Conservation (phyloP, 2,113 vertebrate genomes). For the Myiagra hebetior region DNA sequence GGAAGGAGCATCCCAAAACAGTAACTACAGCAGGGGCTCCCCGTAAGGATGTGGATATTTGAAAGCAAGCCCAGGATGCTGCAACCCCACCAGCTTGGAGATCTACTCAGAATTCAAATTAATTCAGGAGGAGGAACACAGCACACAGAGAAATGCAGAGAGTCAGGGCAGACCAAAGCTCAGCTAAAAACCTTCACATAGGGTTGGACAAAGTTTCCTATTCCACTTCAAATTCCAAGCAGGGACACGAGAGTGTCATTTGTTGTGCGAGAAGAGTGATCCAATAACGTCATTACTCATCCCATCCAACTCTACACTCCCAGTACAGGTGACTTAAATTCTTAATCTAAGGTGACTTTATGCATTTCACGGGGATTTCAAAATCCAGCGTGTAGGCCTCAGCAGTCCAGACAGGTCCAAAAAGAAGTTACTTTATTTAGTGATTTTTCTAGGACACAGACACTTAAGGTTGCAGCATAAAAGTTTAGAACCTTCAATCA, state of each 20-base stretch:
- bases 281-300: neutral
- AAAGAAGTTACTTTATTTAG: neutral
- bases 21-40: fast-evolving
- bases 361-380: neutral
- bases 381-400: neutral
- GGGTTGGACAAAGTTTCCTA: neutral
- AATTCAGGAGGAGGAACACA: neutral
- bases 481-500: neutral
- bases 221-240: neutral
- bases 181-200: neutral
- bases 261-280: neutral
- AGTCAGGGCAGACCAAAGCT: neutral
- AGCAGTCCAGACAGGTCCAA: neutral
- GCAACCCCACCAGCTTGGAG: neutral
- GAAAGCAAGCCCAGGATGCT: neutral
- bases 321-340: neutral
- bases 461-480: neutral
- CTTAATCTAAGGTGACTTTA: neutral
- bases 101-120: neutral
- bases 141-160: neutral
- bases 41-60: neutral
- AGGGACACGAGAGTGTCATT: neutral
- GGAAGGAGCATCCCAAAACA: neutral
- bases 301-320: neutral
- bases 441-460: neutral